Conservation (phyloP, 2,797 vertebrate species). For the Orestias chungarensis region DNA sequence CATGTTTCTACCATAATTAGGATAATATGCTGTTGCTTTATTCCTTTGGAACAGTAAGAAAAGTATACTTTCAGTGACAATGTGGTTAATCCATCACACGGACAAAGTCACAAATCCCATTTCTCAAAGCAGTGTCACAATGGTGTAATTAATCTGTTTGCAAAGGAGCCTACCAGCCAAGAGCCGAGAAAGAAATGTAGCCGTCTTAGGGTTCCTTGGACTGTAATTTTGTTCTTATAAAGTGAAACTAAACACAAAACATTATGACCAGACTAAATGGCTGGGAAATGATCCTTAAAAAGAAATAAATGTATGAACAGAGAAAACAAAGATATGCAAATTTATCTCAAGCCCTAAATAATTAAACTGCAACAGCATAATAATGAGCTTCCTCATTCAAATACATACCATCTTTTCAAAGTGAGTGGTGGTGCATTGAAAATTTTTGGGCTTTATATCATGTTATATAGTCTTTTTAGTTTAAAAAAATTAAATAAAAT, state of each 20-base stretch:
- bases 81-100: constrained; percentile 31
- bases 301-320: neutral
- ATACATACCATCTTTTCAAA: neutral
- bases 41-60: neutral
- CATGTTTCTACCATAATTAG: neutral
- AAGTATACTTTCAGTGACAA: constrained; percentile 8
- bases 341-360: neutral
- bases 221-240: constrained; percentile 4
- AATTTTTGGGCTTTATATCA: no score
- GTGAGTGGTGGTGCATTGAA: no score
- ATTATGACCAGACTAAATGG: no score
- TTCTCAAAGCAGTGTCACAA: constrained; percentile 27
- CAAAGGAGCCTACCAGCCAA: constrained; percentile 12
- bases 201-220: neutral
- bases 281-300: neutral
- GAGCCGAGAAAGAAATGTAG: constrained; percentile 13
- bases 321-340: neutral
- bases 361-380: neutral
- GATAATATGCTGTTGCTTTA: neutral
- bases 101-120: constrained; percentile 19
- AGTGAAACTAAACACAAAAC: constrained; percentile 12
- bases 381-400: neutral
- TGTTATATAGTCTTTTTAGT: no score
- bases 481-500: no score
- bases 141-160: constrained; percentile 37